Percentiles rank a stretch among this genome's conserved stretches.
phyloP scores from a whole-genome alignment of 2,113 vertebrate genomes.

The Chelonoidis abingdonii region DNA sequence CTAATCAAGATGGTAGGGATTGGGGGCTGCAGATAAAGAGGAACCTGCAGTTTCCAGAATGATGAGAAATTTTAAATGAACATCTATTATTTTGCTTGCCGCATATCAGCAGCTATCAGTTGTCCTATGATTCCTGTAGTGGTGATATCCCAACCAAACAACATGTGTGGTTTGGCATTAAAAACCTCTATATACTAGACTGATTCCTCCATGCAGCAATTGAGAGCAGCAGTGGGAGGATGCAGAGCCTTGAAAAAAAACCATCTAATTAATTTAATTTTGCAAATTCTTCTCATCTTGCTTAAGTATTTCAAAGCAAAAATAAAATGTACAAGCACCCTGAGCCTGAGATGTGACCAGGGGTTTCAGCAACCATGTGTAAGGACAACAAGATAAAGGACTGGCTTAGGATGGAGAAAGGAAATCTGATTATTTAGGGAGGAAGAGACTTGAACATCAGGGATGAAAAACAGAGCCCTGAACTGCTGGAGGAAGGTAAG shows the following conservation, averaged over 20 bases:
- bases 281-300: background rate
- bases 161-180: background rate
- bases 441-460: background rate
- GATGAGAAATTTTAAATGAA: background rate
- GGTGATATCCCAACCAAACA: background rate
- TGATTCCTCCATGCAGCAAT: background rate
- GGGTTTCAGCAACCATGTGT: conserved; percentile 10
- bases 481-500: background rate
- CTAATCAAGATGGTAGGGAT: background rate
- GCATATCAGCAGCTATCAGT: background rate
- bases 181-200: background rate
- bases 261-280: background rate
- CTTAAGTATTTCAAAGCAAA: conserved; percentile 11
- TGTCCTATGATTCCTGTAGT: background rate
- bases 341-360: background rate
- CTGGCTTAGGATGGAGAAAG: background rate
- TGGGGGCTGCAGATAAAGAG: background rate
- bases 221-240: background rate
- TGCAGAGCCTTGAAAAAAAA: conserved; percentile 12
- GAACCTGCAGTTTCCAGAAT: background rate
- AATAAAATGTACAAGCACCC: background rate
- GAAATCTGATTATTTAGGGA: background rate
- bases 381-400: background rate
- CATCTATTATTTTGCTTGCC: background rate
- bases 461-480: background rate